These are phyloP conservation scores for Conchocele bisecta DNA, from an alignment of 2,888 invertebrate genomes.

Conservation along the genomic window DNA sequence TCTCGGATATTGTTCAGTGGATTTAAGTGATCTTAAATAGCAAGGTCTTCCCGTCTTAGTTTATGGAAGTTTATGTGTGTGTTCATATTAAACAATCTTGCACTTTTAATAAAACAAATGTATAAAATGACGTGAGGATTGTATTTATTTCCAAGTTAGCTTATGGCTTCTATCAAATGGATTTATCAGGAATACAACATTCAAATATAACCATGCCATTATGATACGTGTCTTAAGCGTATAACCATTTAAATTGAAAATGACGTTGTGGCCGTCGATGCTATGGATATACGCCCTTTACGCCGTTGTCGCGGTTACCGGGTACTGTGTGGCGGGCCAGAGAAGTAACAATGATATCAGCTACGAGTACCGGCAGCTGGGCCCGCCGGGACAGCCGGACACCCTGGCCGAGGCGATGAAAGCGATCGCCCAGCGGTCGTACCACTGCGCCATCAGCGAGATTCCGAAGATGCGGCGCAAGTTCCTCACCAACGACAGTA, in stretches of 20 bases:
- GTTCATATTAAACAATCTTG: no score
- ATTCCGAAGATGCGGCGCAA: conserved; percentile 70
- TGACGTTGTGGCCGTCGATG: conserved; percentile 36
- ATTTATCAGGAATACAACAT: no score
- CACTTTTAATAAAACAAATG: no score
- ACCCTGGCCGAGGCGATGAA: conserved; percentile 63
- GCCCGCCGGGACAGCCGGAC: conserved; percentile 63
- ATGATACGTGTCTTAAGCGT: conserved; percentile 11
- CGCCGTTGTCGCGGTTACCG: conserved; percentile 32
- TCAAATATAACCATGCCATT: no score
- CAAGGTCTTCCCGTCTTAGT: no score
- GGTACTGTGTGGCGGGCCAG: conserved; percentile 38
- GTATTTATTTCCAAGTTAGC: no score
- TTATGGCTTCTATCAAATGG: no score
- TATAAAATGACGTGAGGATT: no score
- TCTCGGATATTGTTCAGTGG: no score
- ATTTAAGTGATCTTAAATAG: no score
- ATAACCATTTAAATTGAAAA: conserved; percentile 27
- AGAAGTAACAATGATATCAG: conserved; percentile 61
- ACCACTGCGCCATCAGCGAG: conserved; percentile 74
- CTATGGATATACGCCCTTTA: conserved; percentile 46
- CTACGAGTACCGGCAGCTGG: conserved; percentile 61
- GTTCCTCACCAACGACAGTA: conserved; percentile 66
- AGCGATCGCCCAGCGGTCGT: conserved; percentile 72
- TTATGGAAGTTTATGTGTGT: no score